These are phyloP conservation scores for Drosophila pegasa DNA, from an alignment of 2,888 invertebrate genomes.

Conservation along the genomic window DNA sequence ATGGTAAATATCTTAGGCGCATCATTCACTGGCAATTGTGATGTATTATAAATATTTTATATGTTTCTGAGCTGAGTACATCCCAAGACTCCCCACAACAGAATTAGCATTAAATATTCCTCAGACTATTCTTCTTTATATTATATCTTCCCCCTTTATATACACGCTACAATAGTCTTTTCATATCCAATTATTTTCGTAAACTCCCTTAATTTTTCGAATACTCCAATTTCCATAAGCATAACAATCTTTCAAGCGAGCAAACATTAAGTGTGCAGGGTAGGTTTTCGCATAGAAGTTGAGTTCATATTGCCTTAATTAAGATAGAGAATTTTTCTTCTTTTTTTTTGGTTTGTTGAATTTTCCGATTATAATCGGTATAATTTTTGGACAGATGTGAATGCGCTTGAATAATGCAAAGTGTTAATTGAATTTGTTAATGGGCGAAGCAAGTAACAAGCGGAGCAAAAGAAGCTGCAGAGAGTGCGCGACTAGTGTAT, in stretches of 20 bases:
- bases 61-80: no score
- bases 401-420: slow-evolving; percentile 45
- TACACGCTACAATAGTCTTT: neutral
- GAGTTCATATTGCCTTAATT: slow-evolving; percentile 5
- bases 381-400: slow-evolving; percentile 22
- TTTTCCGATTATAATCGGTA: slow-evolving; percentile 30
- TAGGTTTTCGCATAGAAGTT: neutral
- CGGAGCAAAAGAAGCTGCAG: neutral
- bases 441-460: slow-evolving; percentile 36
- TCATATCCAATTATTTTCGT: neutral
- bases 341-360: slow-evolving; percentile 14
- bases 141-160: neutral
- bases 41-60: no score
- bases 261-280: neutral
- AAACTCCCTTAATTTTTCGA: neutral
- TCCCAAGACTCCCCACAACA: no score
- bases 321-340: slow-evolving; percentile 17
- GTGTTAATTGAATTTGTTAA: slow-evolving; percentile 76
- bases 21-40: no score
- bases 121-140: no score
- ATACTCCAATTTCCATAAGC: neutral
- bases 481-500: neutral
- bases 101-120: no score
- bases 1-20: no score
- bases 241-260: neutral